These are phyloP conservation scores for Chymomyza amoena DNA, from an alignment of 2,888 invertebrate genomes.

Conservation along the genomic window DNA sequence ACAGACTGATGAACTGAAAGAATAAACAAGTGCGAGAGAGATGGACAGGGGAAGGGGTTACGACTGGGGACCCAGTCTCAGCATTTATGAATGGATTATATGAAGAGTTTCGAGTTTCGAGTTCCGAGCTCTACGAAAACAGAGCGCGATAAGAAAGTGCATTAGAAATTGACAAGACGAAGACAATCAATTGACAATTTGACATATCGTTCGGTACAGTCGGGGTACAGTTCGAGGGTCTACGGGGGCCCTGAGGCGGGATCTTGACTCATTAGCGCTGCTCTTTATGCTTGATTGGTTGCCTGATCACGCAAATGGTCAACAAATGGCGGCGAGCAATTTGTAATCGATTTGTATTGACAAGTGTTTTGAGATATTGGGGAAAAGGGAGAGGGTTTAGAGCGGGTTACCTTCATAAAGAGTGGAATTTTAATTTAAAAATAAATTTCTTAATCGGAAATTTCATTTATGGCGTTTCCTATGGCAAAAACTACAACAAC, in stretches of 20 bases:
- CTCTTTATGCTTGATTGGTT: neutral
- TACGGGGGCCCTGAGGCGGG: neutral
- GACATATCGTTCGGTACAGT: no score
- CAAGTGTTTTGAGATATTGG: neutral
- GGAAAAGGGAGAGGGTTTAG: neutral
- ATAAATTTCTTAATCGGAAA: constrained; percentile 50
- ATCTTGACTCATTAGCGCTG: neutral
- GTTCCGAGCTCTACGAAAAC: constrained; percentile 21
- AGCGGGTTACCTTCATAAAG: neutral
- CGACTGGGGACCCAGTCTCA: neutral
- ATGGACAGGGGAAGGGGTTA: neutral
- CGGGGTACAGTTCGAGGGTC: neutral
- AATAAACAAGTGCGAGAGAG: neutral
- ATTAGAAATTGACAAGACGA: neutral
- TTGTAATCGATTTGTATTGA: neutral
- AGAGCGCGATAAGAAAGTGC: neutral
- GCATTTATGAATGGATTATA: neutral
- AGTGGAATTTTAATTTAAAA: constrained; percentile 22
- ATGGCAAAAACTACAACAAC: neutral
- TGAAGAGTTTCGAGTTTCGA: neutral
- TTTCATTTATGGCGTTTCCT: constrained; percentile 45
- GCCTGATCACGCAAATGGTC: neutral
- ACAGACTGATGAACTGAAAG: neutral
- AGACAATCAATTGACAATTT: no score
- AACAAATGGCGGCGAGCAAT: neutral